Base-by-base conservation (phyloP, 1,140 invertebrate genomes). In the Ceratoteleas bidentatus region DNA sequence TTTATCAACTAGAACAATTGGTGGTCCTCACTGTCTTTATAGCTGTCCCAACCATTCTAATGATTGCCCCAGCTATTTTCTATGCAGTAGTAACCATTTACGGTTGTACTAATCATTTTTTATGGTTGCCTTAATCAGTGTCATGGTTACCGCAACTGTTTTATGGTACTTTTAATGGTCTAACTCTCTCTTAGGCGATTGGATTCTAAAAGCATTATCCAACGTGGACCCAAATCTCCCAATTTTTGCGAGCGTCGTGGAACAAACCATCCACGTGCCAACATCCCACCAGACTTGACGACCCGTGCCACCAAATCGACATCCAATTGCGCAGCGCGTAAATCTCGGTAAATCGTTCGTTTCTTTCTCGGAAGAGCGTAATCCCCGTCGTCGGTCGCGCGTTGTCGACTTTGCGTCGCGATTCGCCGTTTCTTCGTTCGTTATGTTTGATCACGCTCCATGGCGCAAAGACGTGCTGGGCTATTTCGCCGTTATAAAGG, bases 381-480 rank as follows among this genome's bases (percentile, higher is more conserved):
- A 73, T 73, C 61, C 68, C 56, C 32, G 50, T 62, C 50, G 82
- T 69, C 60, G 66, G 52, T 65, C 57, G 64, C 70, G 73, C 69
- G 72, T 85, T 68, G 57, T 81, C 70, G 53, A 65, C 64, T 73
- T 66, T 74, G 38, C 69, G 69, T 80, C 32, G 76, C 49, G 62
- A 66, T 80, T 68, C 45, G 52, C 56, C 54, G 56, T 84, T 86
- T 77, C 60, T 61, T 47, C 76, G 43, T 70, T 65, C 79, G 69
- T 82, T 81, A 74, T 84, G 83, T 86, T 86, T 87, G 86, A 88
- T 88, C 86, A 81, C 85, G 83, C 86, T 88, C 72, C 85, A 86
- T 78, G 83, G 87, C 73, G 68, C 77, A 81, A 81, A 81, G 52
- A 66, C 75, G 80, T 62, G 68, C 65, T 56, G 45, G 73, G 58